Evolutionary conservation across 2,888 invertebrate genomes (phyloP).

Genomic region (Heteromyza rotundicornis): DNA sequence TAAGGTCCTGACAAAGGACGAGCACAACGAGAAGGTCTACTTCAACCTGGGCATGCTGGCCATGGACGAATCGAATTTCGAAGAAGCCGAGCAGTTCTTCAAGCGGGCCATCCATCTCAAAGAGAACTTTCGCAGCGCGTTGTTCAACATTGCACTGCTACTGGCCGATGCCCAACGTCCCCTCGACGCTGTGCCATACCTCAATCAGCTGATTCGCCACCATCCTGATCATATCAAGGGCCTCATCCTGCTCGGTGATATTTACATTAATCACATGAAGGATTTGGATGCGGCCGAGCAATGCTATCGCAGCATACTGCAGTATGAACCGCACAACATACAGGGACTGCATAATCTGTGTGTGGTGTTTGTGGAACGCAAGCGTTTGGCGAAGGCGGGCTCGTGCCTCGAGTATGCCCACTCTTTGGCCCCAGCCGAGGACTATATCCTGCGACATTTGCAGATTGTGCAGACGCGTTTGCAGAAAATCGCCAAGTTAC

Average conservation of each 20-base stretch:
- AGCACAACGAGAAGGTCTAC: conserved; percentile 87
- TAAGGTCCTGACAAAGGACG: conserved; percentile 71
- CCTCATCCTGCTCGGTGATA: conserved; percentile 89
- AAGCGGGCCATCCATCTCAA: conserved; percentile 86
- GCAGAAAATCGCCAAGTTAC: conserved; percentile 54
- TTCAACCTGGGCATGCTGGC: conserved; percentile 97
- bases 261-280: conserved; percentile 94
- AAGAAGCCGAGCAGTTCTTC: conserved; percentile 90
- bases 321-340: conserved; percentile 87
- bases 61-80: conserved; percentile 91
- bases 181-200: conserved; percentile 88
- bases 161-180: conserved; percentile 88
- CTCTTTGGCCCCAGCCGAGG: conserved; percentile 84
- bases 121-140: conserved; percentile 88
- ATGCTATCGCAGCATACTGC: conserved; percentile 89
- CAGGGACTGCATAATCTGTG: conserved; percentile 96
- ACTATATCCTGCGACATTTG: conserved; percentile 89
- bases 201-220: conserved; percentile 87
- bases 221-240: conserved; percentile 96
- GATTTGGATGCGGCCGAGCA: conserved; percentile 94
- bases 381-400: conserved; percentile 83
- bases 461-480: conserved; percentile 73
- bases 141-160: conserved; percentile 91
- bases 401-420: conserved; percentile 83
- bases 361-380: conserved; percentile 93